Evolutionary conservation across 2,888 invertebrate genomes (phyloP), one percentile per base, ranked within the genome.

Genomic region (Lasioglossum calceatum): DNA sequence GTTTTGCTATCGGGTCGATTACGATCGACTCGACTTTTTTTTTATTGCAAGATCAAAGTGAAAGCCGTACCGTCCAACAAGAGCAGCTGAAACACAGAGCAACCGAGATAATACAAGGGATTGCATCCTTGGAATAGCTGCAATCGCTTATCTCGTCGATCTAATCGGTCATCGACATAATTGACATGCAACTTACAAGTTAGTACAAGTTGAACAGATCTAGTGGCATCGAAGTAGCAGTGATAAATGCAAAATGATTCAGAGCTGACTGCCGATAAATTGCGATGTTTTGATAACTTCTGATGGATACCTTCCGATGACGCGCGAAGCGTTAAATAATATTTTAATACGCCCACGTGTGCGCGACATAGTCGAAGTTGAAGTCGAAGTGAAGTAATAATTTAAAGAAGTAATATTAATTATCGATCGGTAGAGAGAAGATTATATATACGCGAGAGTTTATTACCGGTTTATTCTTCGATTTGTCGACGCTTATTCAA

Each of bases 141-240:
- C 39, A n/a, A 58, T 75, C 82, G 58, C 67, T 80, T 86, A 86
- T 87, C 87, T 54, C 71, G 32, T 44, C 27, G 58, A 80, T 77
- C 82, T 82, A 78, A 85, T 82, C 79, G 79, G 39, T 32, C 74
- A 77, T 74, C 70, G 58, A 79, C 79, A 72, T 87, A 86, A 87
- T 87, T 86, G 82, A 86, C 75, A 39, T 75, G 70, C 61, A 75
- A 72, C n/a, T 72, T 27, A 74, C 61, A 75, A 82, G 82, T 77
- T 75, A 39, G 50, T 50, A 70, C 82, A 77, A 79, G 79, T 50
- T 50, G 61, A 32, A 19, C 23, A 7, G 32, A 54, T 32, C 42
- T 44, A 36, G 16, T 61, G 36, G 39, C 44, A 44, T 44, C 70
- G 27, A 27, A 39, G 36, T 71, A 32, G 2, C 36, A 47, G 32